These are phyloP conservation scores for Megalonaias nervosa DNA, from an alignment of 1,140 invertebrate genomes.

Conservation along the genomic window DNA sequence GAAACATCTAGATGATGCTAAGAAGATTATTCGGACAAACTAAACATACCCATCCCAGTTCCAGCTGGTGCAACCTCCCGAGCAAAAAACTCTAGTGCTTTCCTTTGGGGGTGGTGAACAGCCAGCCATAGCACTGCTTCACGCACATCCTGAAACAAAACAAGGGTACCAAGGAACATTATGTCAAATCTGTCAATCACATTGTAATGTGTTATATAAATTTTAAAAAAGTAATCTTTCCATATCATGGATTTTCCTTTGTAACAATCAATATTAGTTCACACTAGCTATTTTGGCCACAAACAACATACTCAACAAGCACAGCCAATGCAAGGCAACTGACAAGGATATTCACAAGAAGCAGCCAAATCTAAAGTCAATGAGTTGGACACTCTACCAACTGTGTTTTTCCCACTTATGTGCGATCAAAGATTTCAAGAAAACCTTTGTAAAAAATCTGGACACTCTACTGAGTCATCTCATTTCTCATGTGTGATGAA, in stretches of 20 bases:
- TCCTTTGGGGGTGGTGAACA: constrained; percentile 73
- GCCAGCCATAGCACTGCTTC: constrained; percentile 73
- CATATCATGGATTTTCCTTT: too few species aligned
- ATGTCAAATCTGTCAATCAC: too few species aligned
- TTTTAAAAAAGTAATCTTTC: too few species aligned
- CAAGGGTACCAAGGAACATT: too few species aligned
- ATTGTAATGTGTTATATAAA: too few species aligned
- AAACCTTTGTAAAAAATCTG: too few species aligned
- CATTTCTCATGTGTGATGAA: background rate
- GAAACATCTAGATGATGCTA: too few species aligned
- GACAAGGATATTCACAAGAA: background rate
- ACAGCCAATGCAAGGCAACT: background rate
- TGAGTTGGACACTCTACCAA: too few species aligned
- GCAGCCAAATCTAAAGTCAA: background rate
- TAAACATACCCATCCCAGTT: constrained; percentile 73
- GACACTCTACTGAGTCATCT: too few species aligned
- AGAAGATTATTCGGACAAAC: too few species aligned
- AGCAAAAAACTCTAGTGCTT: constrained; percentile 73
- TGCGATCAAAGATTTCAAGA: background rate
- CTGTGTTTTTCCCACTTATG: background rate
- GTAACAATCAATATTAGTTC: too few species aligned
- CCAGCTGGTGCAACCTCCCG: constrained; percentile 75
- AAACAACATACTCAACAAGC: background rate
- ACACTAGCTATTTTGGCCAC: background rate
- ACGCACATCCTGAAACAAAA: constrained; percentile 41